Conservation (phyloP, 2,113 vertebrate species). For the Cephalopterus ornatus region DNA sequence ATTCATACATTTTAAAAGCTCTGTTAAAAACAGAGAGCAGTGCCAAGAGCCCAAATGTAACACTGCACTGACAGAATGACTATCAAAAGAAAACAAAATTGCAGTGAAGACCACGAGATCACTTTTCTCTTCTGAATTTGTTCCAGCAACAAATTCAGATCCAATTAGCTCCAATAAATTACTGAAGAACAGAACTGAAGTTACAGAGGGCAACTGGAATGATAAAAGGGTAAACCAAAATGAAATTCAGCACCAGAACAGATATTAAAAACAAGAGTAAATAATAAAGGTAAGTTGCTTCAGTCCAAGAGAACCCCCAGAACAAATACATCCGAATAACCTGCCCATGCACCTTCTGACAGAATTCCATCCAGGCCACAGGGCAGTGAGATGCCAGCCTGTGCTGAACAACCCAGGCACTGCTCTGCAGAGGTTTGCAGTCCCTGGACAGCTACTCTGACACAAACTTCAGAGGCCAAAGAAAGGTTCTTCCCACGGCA, state of each 20-base stretch:
- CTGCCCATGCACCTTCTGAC: neutral
- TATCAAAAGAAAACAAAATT: neutral
- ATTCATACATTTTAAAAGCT: neutral
- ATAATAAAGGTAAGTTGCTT: neutral
- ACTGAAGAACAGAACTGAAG: neutral
- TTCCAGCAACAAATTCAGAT: neutral
- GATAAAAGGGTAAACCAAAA: neutral
- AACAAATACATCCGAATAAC: neutral
- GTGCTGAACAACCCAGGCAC: neutral
- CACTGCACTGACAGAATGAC: neutral
- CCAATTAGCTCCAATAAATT: neutral
- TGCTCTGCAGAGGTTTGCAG: neutral
- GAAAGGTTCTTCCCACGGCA: neutral
- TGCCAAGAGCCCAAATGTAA: neutral
- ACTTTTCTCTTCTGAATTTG: neutral
- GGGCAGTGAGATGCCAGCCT: neutral
- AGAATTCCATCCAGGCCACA: neutral
- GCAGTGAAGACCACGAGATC: neutral
- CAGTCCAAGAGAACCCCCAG: neutral
- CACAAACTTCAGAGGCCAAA: neutral
- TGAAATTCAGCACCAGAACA: neutral
- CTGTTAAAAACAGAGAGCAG: neutral
- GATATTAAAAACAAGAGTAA: too few species aligned
- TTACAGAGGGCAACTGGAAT: neutral
- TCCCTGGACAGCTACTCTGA: neutral